phyloP scores from a whole-genome alignment of 2,888 invertebrate genomes.

The Machimus atricapillus region DNA sequence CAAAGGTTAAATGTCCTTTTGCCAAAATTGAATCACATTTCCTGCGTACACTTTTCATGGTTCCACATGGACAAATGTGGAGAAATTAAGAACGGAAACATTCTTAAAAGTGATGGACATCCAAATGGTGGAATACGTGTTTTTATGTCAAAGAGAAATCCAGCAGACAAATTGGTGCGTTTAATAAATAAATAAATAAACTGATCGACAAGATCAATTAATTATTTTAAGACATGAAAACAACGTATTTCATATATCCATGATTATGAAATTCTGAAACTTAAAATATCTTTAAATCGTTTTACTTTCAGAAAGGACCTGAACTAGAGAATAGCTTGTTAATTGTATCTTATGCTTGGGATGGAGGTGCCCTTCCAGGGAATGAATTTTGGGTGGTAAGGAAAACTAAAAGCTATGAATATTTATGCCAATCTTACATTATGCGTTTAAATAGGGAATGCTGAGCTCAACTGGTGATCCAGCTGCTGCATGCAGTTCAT shows the following conservation, averaged over 20 bases:
- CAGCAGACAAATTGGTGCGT: constrained; percentile 64
- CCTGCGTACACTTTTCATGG: constrained; percentile 73
- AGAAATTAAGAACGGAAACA: constrained; percentile 63
- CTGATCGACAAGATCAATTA: not conserved
- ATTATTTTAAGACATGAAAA: not conserved
- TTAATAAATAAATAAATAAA: not conserved
- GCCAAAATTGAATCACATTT: constrained; percentile 64
- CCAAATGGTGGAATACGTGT: constrained; percentile 64
- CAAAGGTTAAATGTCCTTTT: constrained; percentile 66
- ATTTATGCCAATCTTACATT: not conserved
- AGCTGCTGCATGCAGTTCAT: constrained; percentile 67
- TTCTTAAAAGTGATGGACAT: constrained; percentile 52
- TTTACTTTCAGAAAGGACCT: constrained; percentile 49
- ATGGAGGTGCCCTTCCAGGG: constrained; percentile 75
- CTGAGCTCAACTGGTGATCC: constrained; percentile 64
- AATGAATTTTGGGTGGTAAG: constrained; percentile 74
- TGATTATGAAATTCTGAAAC: no score
- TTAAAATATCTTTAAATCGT: not conserved
- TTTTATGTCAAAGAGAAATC: constrained; percentile 66
- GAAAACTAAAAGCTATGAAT: not conserved
- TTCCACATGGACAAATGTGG: constrained; percentile 64
- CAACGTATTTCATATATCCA: no score
- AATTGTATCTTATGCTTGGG: constrained; percentile 76
- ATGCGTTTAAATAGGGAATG: not conserved
- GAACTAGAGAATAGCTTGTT: constrained; percentile 64